These are phyloP conservation scores for Drosophila prolongata DNA, from an alignment of 2,888 invertebrate genomes.

Conservation along the genomic window DNA sequence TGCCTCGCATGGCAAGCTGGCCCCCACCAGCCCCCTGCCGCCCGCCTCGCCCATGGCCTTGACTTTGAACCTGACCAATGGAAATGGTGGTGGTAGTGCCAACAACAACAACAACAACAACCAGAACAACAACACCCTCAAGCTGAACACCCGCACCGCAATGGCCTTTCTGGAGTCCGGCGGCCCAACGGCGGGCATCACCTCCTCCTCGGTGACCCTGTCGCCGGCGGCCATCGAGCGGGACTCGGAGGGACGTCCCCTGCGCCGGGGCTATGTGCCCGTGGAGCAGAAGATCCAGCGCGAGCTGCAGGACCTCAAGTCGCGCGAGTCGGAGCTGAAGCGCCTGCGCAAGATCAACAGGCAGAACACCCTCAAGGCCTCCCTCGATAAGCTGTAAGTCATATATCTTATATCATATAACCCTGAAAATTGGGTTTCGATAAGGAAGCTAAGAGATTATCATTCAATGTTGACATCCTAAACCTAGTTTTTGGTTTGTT, in stretches of 20 bases:
- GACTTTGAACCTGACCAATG: slow-evolving; percentile 5
- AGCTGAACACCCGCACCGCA: slow-evolving; percentile 63
- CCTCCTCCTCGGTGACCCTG: slow-evolving; percentile 61
- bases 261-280: slow-evolving; percentile 91
- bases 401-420: too few relatives aligned
- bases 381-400: slow-evolving; percentile 86
- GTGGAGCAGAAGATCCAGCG: slow-evolving; percentile 95
- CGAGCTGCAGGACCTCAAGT: slow-evolving; percentile 93
- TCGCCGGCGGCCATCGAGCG: slow-evolving; percentile 85
- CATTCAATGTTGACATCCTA: too few relatives aligned
- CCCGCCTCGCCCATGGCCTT: slow-evolving; percentile 11
- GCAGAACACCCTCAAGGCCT: slow-evolving; percentile 88
- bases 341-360: slow-evolving; percentile 87
- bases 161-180: slow-evolving; percentile 60
- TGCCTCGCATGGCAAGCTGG: slow-evolving; percentile 90
- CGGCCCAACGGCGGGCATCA: slow-evolving; percentile 25
- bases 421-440: too few relatives aligned
- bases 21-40: slow-evolving; percentile 39
- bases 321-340: slow-evolving; percentile 92
- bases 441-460: too few relatives aligned
- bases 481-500: too few relatives aligned
- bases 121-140: slow-evolving; percentile 35
- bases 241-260: slow-evolving; percentile 87
- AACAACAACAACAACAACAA: background rate
- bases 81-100: background rate